Evolutionary conservation across 2,797 vertebrate species (phyloP), one percentile per base, ranked within the genome.

Genomic region (Chaetodon trifasciatus): DNA sequence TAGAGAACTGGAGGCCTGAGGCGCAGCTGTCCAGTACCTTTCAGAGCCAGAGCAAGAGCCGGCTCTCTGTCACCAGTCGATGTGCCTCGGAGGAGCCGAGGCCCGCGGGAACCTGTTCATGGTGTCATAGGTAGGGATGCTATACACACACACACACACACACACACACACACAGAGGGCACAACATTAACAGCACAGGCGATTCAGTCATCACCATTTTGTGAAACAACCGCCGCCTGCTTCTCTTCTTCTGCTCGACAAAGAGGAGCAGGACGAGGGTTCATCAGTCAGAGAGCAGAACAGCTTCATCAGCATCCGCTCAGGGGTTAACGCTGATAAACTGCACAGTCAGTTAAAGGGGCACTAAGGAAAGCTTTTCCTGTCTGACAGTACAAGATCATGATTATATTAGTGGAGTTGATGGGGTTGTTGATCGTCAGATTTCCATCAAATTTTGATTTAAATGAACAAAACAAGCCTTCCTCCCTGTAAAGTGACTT

Each of bases 41-140:
- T 91, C 85, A 90, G 90, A 91, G 89, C 91, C 78, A 84, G 79
- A 87, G 70, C 78, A 53, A 86, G 88, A 88, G 32, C 61, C 21
- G 24, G 89, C 87, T 83, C 85, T 79, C 74, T 76, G 89, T 96
- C 96, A 96, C 96, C 96, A 96, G 94, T 96, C 95, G 62, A 95
- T 93, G 87, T 95, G 91, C 81, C 93, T 93, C 72, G 95, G 95
- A 81, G 93, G 95, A 88, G 94, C 95, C 64, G 94, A 96, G 89
- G 93, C 95, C 70, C 96, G 90, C 4, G 96, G 95, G 85, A 95
- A 96, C 90, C 95, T 95, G 92, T 93, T 96, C 92, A 95, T 89
- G 74, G 95, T 95, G 78, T 96, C 95, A 92, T 94, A 95, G 77
- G 95, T 89, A 50, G 95, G 95, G 86, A 94, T 78, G 87, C 94